Conservation (phyloP, 1,140 invertebrate genomes). For the Bilobella aurantiaca region DNA sequence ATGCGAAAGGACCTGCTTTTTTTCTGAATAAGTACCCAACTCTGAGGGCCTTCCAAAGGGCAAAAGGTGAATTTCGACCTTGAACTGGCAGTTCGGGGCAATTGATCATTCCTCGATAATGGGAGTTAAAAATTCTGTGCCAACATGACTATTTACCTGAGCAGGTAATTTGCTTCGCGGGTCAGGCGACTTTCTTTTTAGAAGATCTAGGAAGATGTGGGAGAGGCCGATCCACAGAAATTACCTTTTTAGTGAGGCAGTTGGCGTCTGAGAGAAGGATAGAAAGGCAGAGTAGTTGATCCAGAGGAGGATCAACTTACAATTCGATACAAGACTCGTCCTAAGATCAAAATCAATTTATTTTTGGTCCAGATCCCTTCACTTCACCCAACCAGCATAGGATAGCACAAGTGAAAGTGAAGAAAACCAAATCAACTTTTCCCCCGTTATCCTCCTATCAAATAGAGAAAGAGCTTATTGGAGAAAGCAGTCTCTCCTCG, state of each 20-base stretch:
- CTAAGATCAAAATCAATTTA: constrained; percentile 6
- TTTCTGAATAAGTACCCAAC: neutral
- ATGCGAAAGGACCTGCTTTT: too few relatives aligned
- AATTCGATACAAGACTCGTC: constrained; percentile 2
- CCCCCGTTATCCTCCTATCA: neutral
- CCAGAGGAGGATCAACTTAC: constrained; percentile 1
- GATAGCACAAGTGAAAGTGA: constrained; percentile 1
- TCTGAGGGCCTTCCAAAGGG: too few relatives aligned
- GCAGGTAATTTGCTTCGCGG: too few relatives aligned
- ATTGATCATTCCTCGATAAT: too few relatives aligned
- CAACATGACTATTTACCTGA: neutral
- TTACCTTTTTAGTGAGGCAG: neutral
- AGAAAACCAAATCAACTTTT: constrained; percentile 7
- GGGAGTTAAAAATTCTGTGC: neutral
- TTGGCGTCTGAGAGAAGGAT: neutral
- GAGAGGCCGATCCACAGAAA: neutral
- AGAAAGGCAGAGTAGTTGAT: neutral
- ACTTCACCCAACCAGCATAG: neutral
- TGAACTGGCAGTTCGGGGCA: too few relatives aligned
- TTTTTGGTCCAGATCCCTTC: constrained; percentile 1
- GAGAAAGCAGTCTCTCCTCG: neutral
- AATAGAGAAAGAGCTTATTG: neutral
- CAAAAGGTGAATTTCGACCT: too few relatives aligned
- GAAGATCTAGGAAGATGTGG: too few relatives aligned
- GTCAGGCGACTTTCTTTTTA: too few relatives aligned